Evolutionary conservation across 2,888 invertebrate genomes (phyloP).

Genomic region (Platycnemis pennipes): DNA sequence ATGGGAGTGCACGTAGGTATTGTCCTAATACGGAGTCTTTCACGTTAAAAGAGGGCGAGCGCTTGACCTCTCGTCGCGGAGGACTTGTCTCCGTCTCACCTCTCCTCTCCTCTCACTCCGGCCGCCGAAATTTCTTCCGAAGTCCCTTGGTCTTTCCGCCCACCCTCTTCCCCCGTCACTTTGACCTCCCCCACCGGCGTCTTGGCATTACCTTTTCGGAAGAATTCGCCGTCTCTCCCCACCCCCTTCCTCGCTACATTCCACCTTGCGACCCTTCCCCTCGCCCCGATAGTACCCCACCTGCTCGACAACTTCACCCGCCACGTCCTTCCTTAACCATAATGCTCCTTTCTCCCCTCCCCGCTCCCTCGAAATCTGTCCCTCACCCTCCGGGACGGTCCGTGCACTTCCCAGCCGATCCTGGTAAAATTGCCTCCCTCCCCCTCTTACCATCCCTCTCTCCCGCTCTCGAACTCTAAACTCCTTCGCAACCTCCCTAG

Average conservation of each 20-base stretch:
- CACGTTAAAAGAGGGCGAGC: conserved; percentile 29
- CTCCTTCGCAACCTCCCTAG: conserved; percentile 7
- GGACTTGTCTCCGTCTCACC: not conserved
- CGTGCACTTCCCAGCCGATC: not conserved
- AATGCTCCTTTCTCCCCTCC: not conserved
- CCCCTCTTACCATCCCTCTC: not conserved
- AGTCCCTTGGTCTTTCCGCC: not conserved
- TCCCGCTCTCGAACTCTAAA: not conserved
- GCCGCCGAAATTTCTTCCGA: not conserved
- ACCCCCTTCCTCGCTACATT: not conserved
- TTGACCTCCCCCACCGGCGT: not conserved
- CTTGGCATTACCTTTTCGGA: not conserved
- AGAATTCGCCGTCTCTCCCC: not conserved
- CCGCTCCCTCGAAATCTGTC: not conserved
- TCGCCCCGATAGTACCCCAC: not conserved
- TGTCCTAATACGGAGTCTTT: conserved; percentile 59
- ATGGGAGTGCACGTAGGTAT: conserved; percentile 43
- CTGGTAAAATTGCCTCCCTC: not conserved
- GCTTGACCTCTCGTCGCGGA: not conserved
- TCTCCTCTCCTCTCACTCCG: not conserved
- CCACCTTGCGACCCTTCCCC: conserved; percentile 36
- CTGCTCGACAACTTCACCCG: not conserved
- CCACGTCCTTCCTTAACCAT: not conserved
- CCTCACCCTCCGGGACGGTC: not conserved
- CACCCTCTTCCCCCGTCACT: too few species aligned